These are phyloP conservation scores for Lates calcarifer DNA, from an alignment of 2,113 vertebrate genomes.

Conservation along the genomic window DNA sequence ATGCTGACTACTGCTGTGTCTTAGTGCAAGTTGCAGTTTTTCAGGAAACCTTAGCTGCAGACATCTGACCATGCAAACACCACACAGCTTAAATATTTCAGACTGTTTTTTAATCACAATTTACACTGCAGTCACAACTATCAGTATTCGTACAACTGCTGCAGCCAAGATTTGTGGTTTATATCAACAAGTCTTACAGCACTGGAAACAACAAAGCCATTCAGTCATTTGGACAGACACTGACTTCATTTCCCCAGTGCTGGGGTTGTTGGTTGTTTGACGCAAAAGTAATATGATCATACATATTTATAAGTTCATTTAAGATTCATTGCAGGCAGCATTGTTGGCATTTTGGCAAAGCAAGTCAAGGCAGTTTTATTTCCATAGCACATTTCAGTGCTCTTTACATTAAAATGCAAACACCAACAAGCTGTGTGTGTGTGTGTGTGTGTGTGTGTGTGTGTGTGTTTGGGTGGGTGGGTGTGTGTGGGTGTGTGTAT, in stretches of 20 bases:
- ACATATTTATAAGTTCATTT: slow-evolving; percentile 56
- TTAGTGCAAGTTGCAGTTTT: slow-evolving; percentile 5
- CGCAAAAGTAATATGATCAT: slow-evolving; percentile 14
- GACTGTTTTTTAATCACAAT: slow-evolving; percentile 4
- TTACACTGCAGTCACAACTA: neutral
- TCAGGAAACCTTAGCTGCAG: neutral
- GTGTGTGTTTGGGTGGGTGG: too few species aligned
- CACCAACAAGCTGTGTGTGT: neutral
- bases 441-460: neutral
- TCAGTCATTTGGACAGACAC: slow-evolving; percentile 33
- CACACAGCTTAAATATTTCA: neutral
- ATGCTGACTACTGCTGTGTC: slow-evolving; percentile 2
- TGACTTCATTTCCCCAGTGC: slow-evolving; percentile 13
- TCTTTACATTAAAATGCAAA: slow-evolving; percentile 3
- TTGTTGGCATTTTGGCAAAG: slow-evolving; percentile 20
- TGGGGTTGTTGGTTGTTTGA: slow-evolving; percentile 21
- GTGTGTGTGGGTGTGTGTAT: neutral
- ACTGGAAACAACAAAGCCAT: slow-evolving; percentile 14
- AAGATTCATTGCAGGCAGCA: slow-evolving; percentile 18
- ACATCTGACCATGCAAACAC: neutral
- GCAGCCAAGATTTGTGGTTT: neutral
- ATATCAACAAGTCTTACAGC: neutral
- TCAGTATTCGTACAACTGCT: neutral
- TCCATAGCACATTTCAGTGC: neutral
- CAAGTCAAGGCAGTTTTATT: neutral